Evolutionary conservation across 2,797 vertebrate species (phyloP).

Genomic region (Sciurus carolinensis): DNA sequence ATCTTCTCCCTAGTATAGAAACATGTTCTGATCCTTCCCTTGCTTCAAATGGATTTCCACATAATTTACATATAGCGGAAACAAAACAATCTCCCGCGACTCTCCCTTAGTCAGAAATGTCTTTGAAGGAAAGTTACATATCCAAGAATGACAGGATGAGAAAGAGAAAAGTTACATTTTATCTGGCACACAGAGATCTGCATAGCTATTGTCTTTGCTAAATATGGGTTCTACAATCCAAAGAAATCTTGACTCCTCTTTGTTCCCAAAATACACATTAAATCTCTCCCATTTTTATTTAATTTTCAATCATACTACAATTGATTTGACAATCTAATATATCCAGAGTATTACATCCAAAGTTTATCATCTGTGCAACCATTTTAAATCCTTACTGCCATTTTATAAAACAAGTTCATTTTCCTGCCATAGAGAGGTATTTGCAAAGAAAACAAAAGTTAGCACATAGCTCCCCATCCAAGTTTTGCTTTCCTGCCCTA

Average conservation of each 20-base stretch:
- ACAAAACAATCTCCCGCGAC: neutral
- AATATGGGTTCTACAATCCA: neutral
- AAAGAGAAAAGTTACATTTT: neutral
- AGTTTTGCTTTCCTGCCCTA: too few species aligned
- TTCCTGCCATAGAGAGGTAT: too few species aligned
- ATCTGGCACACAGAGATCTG: neutral
- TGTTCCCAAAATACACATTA: neutral
- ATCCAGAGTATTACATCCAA: neutral
- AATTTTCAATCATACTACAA: neutral
- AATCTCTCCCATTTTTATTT: neutral
- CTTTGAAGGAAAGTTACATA: neutral
- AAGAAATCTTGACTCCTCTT: neutral
- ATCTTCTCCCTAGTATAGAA: neutral
- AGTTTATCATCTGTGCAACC: too few species aligned
- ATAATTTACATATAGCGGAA: neutral
- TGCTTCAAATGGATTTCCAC: neutral
- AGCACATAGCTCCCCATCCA: too few species aligned
- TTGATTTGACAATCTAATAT: neutral
- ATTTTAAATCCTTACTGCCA: too few species aligned
- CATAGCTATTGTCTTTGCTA: neutral
- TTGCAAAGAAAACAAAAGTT: too few species aligned
- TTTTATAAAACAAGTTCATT: too few species aligned
- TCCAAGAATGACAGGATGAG: neutral
- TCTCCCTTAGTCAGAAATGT: neutral
- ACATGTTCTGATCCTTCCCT: neutral